These are phyloP conservation scores for Chunga burmeisteri DNA, from an alignment of 2,113 vertebrate species.

Conservation along the genomic window DNA sequence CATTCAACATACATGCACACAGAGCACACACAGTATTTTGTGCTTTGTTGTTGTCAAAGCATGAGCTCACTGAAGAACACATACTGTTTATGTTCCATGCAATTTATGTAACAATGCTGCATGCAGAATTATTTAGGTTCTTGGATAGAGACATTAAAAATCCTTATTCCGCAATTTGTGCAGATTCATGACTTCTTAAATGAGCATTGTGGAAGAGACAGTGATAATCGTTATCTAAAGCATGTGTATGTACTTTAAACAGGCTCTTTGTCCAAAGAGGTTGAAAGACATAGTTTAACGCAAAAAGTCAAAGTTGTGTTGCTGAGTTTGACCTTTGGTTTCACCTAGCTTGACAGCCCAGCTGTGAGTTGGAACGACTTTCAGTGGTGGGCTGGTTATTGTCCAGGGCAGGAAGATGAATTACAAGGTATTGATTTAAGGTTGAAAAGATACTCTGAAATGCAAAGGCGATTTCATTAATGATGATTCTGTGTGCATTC, in stretches of 20 bases:
- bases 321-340: not conserved
- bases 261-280: not conserved
- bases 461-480: not conserved
- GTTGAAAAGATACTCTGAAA: not conserved
- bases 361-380: not conserved
- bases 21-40: not conserved
- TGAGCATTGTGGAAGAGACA: not conserved
- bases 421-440: not conserved
- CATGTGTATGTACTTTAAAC: not conserved
- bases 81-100: not conserved
- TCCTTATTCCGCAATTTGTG: not conserved
- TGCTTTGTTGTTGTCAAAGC: not conserved
- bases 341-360: not conserved
- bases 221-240: not conserved
- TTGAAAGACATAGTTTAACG: not conserved
- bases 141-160: not conserved
- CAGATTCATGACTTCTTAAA: not conserved
- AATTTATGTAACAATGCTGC: not conserved
- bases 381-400: not conserved
- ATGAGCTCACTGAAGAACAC: not conserved
- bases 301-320: not conserved
- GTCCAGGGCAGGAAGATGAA: not conserved
- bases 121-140: not conserved
- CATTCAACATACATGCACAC: rapidly evolving
- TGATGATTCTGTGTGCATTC: not conserved